These are phyloP conservation scores for Acleris sparsana DNA, from an alignment of 2,888 invertebrate species.

Conservation along the genomic window DNA sequence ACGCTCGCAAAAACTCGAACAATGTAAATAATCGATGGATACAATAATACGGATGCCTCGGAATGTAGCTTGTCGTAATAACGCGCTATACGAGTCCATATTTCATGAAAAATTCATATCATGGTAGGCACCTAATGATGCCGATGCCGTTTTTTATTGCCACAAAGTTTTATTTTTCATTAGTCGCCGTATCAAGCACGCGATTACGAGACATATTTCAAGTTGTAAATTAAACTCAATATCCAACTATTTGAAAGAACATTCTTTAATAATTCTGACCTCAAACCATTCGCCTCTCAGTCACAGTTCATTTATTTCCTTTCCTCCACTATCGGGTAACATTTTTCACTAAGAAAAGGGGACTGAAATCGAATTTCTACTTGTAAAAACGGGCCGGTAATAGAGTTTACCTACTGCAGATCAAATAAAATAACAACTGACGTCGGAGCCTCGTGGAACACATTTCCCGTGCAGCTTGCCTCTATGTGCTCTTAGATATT, in stretches of 20 bases:
- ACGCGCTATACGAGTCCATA: constrained; percentile 66
- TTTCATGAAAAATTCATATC: constrained; percentile 82
- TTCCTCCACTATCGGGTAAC: constrained; percentile 61
- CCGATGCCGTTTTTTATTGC: constrained; percentile 76
- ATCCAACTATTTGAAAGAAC: constrained; percentile 15
- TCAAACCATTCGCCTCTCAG: constrained; percentile 9
- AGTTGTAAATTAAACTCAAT: constrained; percentile 22
- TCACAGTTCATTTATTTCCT: constrained; percentile 56
- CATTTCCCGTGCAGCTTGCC: constrained; percentile 48
- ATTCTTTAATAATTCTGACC: constrained; percentile 20
- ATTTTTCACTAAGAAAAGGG: constrained; percentile 68
- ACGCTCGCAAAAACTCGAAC: constrained; percentile 61
- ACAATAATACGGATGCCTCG: constrained; percentile 61
- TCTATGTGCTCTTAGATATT: constrained; percentile 32
- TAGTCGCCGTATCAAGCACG: constrained; percentile 67
- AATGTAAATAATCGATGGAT: constrained; percentile 61
- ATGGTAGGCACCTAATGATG: constrained; percentile 74
- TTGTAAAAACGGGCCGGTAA: constrained; percentile 77
- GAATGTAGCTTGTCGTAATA: constrained; percentile 55
- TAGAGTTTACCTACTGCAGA: constrained; percentile 75
- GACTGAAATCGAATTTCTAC: constrained; percentile 75
- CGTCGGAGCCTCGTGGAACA: constrained; percentile 53
- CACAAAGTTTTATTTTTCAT: constrained; percentile 73
- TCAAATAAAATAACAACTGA: constrained; percentile 75
- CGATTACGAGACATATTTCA: constrained; percentile 39